Percentiles rank a stretch among this genome's conserved stretches.
Conservation (phyloP, 2,113 vertebrate genomes). For the Jaculus jaculus region DNA sequence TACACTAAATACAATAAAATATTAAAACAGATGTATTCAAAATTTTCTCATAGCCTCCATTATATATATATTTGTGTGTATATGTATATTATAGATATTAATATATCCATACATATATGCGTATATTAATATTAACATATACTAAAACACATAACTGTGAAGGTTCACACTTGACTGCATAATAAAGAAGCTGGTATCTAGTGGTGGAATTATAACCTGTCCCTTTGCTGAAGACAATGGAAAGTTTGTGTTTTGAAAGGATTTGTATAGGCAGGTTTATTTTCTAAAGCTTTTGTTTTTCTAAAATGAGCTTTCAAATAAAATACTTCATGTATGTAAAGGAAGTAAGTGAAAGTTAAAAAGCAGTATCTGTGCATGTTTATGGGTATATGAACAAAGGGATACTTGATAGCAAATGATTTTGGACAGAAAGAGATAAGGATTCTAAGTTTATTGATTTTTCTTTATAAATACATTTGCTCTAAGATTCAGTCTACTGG, state of each 20-base stretch:
- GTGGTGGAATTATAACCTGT: neutral
- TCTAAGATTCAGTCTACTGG: neutral
- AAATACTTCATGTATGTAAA: neutral
- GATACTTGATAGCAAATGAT: neutral
- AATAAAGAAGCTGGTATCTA: neutral
- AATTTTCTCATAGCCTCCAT: too few relatives aligned
- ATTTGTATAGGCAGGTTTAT: neutral
- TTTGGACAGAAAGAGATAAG: constrained; percentile 6
- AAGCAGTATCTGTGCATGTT: constrained; percentile 15
- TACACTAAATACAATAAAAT: too few relatives aligned
- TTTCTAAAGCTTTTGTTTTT: neutral
- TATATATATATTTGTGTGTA: too few relatives aligned
- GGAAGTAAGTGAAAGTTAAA: neutral
- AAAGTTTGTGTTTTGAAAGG: neutral
- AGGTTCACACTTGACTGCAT: neutral
- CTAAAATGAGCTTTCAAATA: neutral
- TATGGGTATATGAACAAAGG: neutral
- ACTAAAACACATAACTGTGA: neutral
- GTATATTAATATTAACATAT: too few relatives aligned
- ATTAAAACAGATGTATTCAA: too few relatives aligned
- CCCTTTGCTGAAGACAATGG: neutral
- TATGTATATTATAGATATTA: too few relatives aligned
- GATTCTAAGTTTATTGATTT: neutral
- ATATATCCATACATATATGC: too few relatives aligned
- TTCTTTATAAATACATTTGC: neutral